phyloP scores from a whole-genome alignment of 2,888 invertebrate genomes.

The Linyphia triangularis region DNA sequence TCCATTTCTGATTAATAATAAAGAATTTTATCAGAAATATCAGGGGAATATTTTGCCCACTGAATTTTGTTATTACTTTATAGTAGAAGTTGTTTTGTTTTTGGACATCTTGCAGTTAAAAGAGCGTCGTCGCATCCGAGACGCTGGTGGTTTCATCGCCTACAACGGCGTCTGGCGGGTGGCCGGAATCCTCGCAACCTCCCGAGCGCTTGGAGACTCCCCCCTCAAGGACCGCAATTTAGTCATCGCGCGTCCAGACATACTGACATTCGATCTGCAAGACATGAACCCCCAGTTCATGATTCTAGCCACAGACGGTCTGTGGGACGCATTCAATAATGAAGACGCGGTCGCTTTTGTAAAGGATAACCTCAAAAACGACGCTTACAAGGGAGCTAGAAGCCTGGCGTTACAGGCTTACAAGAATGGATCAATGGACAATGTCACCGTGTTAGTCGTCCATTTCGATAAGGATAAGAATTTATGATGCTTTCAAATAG shows the following conservation, averaged over 20 bases:
- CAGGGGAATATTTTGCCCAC: too few species aligned
- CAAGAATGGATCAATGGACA: constrained; percentile 94
- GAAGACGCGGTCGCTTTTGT: constrained; percentile 95
- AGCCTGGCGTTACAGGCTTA: constrained; percentile 94
- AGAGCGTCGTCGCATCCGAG: constrained; percentile 93
- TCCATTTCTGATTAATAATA: too few species aligned
- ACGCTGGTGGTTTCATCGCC: constrained; percentile 96
- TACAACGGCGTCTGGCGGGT: constrained; percentile 98
- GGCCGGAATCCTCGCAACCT: constrained; percentile 95
- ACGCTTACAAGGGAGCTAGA: constrained; percentile 86
- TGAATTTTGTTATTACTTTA: too few species aligned
- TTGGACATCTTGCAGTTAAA: constrained; percentile 87
- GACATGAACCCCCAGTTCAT: constrained; percentile 88
- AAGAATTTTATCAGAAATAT: too few species aligned
- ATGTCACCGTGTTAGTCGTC: constrained; percentile 92
- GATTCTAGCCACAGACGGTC: constrained; percentile 95
- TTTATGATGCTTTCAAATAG: too few species aligned
- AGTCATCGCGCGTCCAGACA: constrained; percentile 97
- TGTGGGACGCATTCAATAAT: constrained; percentile 97
- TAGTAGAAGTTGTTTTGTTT: too few species aligned
- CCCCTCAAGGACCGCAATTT: constrained; percentile 95
- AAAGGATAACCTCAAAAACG: constrained; percentile 90
- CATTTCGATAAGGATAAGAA: neutral
- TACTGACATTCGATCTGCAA: constrained; percentile 91
- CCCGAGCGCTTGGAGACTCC: constrained; percentile 96